Evolutionary conservation across 1,140 invertebrate genomes (phyloP).

Genomic region (Doryteuthis pealeii): DNA sequence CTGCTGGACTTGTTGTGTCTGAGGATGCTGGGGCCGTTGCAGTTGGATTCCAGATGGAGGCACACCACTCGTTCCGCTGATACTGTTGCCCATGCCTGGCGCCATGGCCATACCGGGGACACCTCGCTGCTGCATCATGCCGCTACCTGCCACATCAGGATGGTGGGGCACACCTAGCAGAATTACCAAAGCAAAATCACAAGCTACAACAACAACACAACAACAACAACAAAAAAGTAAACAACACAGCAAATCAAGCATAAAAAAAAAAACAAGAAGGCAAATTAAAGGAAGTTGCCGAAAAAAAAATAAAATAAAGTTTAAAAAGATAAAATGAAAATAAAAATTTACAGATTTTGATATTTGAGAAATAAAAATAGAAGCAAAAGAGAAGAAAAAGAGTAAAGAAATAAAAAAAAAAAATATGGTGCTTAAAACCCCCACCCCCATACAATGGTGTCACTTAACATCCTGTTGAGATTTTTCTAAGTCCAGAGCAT

Average conservation of each 20-base stretch:
- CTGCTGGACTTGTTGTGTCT: constrained; percentile 14
- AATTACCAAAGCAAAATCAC: constrained; percentile 22
- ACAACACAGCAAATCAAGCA: constrained; percentile 7
- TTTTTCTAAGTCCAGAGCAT: too few relatives aligned
- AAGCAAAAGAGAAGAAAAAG: too few relatives aligned
- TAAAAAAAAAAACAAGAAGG: neutral
- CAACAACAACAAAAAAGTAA: constrained; percentile 11
- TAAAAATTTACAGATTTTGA: too few relatives aligned
- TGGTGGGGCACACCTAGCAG: constrained; percentile 17
- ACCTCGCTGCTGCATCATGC: neutral
- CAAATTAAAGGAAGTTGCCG: too few relatives aligned
- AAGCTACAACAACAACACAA: constrained; percentile 1
- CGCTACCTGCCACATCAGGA: constrained; percentile 7
- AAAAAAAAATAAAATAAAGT: too few relatives aligned
- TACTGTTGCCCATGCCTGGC: neutral
- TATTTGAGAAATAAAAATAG: too few relatives aligned
- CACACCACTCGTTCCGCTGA: neutral
- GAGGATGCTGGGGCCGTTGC: constrained; percentile 7
- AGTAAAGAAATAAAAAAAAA: too few relatives aligned
- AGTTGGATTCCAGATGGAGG: neutral
- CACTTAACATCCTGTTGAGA: too few relatives aligned
- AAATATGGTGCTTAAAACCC: too few relatives aligned
- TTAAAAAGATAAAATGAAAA: too few relatives aligned
- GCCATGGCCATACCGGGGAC: neutral
- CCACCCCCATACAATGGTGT: too few relatives aligned